Evolutionary conservation across 2,888 invertebrate genomes (phyloP).

Genomic region (Agrotis segetum): DNA sequence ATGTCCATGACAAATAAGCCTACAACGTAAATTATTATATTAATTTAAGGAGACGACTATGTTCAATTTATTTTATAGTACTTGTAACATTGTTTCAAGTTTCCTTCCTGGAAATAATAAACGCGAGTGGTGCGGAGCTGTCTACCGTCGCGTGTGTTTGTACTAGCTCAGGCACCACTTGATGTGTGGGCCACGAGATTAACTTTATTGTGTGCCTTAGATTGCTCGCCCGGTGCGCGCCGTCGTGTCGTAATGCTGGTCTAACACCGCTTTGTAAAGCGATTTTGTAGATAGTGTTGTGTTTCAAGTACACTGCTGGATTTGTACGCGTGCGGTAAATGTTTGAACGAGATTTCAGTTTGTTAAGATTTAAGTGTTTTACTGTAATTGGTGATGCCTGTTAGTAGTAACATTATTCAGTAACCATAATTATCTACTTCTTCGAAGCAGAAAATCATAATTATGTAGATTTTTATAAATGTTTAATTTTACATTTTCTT

Average conservation of each 20-base stretch:
- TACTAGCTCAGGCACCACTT: slow-evolving; percentile 35
- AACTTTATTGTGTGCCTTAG: slow-evolving; percentile 80
- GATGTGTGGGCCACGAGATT: slow-evolving; percentile 81
- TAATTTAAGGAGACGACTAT: too few relatives aligned
- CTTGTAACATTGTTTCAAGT: slow-evolving; percentile 11
- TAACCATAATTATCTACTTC: neutral
- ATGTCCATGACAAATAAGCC: too few relatives aligned
- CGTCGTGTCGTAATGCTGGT: slow-evolving; percentile 48
- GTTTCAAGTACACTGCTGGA: slow-evolving; percentile 3
- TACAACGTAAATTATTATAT: too few relatives aligned
- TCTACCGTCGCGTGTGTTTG: slow-evolving; percentile 39
- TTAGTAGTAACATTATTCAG: neutral
- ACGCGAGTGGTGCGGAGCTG: slow-evolving; percentile 15
- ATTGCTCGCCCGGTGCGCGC: slow-evolving; percentile 66
- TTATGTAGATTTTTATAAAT: neutral
- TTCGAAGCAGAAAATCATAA: neutral
- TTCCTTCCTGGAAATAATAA: slow-evolving; percentile 35
- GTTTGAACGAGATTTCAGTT: slow-evolving; percentile 1
- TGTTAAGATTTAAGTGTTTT: neutral
- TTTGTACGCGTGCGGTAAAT: slow-evolving; percentile 17
- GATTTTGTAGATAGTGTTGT: slow-evolving; percentile 51
- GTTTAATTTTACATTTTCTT: neutral
- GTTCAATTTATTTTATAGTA: neutral
- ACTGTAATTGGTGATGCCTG: neutral
- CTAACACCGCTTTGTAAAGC: slow-evolving; percentile 59